Conservation (phyloP, 2,888 invertebrate species). For the Spodoptera picta region DNA sequence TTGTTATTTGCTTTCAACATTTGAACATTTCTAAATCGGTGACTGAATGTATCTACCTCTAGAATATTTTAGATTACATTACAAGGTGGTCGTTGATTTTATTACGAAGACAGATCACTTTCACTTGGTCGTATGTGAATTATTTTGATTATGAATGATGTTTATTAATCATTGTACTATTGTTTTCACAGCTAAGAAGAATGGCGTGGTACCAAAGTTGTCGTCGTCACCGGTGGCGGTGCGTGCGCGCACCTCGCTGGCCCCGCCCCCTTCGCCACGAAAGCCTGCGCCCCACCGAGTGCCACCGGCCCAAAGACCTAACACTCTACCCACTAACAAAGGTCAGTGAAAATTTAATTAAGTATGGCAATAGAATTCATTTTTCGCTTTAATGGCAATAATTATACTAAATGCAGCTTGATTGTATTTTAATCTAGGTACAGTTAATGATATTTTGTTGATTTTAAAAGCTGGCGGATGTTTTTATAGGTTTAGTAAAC, state of each 20-base stretch:
- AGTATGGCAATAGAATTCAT: conserved; percentile 23
- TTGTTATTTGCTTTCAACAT: conserved; percentile 22
- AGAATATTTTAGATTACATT: background rate
- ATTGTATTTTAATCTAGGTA: too few relatives aligned
- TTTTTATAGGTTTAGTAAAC: conserved; percentile 6
- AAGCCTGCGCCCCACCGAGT: conserved; percentile 78
- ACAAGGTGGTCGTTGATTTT: too few relatives aligned
- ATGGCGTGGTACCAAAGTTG: conserved; percentile 84
- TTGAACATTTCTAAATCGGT: conserved; percentile 26
- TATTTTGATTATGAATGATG: too few relatives aligned
- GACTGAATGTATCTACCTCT: conserved; percentile 16
- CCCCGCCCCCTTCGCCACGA: conserved; percentile 81
- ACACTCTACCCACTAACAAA: conserved; percentile 81
- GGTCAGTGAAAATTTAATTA: conserved; percentile 65
- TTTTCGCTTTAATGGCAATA: conserved; percentile 29
- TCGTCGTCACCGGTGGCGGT: conserved; percentile 82
- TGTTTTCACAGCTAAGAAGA: conserved; percentile 81
- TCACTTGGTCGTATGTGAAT: too few relatives aligned
- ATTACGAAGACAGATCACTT: too few relatives aligned
- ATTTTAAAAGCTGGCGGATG: conserved; percentile 33
- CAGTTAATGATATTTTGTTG: background rate
- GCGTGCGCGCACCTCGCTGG: conserved; percentile 79
- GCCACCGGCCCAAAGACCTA: conserved; percentile 82
- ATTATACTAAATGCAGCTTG: too few relatives aligned
- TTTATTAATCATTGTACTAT: conserved; percentile 14